Evolutionary conservation across 1,140 invertebrate species (phyloP).

Genomic region (Pseudomyrmex sp.): DNA sequence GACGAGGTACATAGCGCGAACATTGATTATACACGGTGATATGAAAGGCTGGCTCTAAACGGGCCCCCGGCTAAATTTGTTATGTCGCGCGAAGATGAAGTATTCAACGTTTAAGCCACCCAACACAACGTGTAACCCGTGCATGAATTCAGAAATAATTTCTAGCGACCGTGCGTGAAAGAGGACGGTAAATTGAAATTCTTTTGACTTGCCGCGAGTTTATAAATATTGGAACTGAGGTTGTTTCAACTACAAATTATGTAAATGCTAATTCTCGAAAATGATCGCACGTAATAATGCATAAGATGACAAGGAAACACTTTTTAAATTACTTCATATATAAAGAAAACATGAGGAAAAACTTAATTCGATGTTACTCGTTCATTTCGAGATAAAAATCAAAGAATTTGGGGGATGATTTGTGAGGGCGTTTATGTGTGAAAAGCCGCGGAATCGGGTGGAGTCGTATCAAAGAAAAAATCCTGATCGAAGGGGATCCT

Average conservation of each 20-base stretch:
- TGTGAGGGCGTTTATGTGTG: not conserved
- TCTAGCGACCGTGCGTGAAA: not conserved
- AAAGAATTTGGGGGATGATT: conserved; percentile 1
- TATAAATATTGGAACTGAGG: too few species aligned
- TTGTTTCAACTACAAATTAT: too few species aligned
- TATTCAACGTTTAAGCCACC: conserved; percentile 6
- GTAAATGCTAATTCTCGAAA: not conserved
- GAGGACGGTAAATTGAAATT: too few species aligned
- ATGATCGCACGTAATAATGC: not conserved
- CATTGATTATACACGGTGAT: conserved; percentile 8
- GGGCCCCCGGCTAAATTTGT: conserved; percentile 17
- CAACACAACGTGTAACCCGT: not conserved
- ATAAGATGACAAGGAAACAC: not conserved
- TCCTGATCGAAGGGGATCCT: not conserved
- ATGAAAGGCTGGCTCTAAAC: conserved; percentile 26
- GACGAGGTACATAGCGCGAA: not conserved
- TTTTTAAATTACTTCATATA: too few species aligned
- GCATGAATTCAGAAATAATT: not conserved
- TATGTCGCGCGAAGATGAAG: not conserved
- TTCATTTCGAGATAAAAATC: not conserved
- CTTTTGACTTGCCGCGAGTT: too few species aligned
- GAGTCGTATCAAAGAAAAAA: not conserved
- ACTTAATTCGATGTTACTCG: not conserved
- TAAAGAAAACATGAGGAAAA: not conserved
- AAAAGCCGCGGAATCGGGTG: not conserved